Base-by-base conservation (phyloP, 2,113 vertebrate species). In the Myocastor coypus region DNA sequence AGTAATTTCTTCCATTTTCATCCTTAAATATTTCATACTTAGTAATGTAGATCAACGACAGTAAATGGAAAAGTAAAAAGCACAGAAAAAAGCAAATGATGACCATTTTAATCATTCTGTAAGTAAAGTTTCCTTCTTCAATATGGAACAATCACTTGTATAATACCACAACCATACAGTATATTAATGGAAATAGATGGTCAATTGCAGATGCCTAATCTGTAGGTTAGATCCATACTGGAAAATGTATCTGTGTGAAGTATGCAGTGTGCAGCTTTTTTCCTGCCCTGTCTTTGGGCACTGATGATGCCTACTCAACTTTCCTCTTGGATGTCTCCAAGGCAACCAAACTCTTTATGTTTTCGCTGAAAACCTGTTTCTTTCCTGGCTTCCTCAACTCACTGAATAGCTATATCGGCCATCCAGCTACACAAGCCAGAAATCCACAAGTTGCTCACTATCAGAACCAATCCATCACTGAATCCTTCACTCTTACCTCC, bases 321-420 rank as follows among this genome's bases (percentile, higher is more conserved):
- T 85, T 94, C 24, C 52, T 87, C 83, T 89, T 89, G 52, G 52
- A 77, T 34, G 40, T 97, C 90, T 96, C 90, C 92, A 96, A 94
- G 77, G 90, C 73, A 97, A 96, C 82, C 71, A 95, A 97, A 89
- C 22, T 81, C 85, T 2, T 46, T 46, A 73, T 57, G 59, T 64
- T 88, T 96, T 93, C 55, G 22, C 40, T 82, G 50, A 30, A 92
- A 96, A 83, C 1, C 34, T 92, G 90, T 80, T 89, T 46, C 50
- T 96, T 93, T 68, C 87, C n/a, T 93, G 73, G 69, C 82, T 89
- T 84, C 52, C 32, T 93, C 90, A 66, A 83, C 40, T 92, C 90
- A 40, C 77, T 42, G n/a, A 95, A 81, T 80, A 96, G 75, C 50
- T 93, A 37, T 37, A 93, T 89, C 78, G 66, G 40, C 57, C 50